Evolutionary conservation across 2,797 vertebrate species (phyloP).

Genomic region (Hipposideros larvatus): DNA sequence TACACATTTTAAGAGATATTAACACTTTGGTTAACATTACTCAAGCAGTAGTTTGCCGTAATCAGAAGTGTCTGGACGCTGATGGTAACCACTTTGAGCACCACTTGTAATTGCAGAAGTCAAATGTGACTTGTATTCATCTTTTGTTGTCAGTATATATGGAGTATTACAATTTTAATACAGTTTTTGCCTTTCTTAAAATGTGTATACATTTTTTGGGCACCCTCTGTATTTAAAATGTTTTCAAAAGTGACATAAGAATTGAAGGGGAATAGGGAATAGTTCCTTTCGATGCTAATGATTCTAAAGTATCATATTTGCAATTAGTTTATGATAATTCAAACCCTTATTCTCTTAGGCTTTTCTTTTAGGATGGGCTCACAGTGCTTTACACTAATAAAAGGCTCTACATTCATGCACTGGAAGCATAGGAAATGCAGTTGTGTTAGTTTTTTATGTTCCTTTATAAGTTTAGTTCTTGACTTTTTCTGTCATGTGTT

Average conservation of each 20-base stretch:
- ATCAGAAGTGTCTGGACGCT: too few relatives aligned
- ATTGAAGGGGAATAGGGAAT: background rate
- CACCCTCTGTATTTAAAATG: background rate
- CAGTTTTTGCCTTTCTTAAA: too few relatives aligned
- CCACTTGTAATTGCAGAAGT: too few relatives aligned
- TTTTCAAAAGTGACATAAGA: conserved; percentile 26
- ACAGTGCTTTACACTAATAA: background rate
- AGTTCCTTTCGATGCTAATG: background rate
- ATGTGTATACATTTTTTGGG: too few relatives aligned
- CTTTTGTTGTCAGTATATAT: too few relatives aligned
- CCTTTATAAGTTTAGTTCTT: conserved; percentile 23
- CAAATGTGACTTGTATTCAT: too few relatives aligned
- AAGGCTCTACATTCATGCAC: background rate
- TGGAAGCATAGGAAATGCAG: background rate
- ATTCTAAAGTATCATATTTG: background rate
- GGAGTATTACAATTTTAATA: too few relatives aligned
- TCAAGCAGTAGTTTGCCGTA: too few relatives aligned
- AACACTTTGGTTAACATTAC: too few relatives aligned
- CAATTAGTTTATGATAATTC: background rate
- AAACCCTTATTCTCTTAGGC: background rate
- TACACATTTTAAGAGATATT: too few relatives aligned
- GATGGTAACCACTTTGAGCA: too few relatives aligned
- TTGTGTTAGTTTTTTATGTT: background rate
- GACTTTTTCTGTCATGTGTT: conserved; percentile 3
- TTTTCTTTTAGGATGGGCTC: conserved; percentile 18